Evolutionary conservation across 1,140 invertebrate genomes (phyloP), one percentile per base, ranked within the genome.

Genomic region (Scaptomyza hsui): DNA sequence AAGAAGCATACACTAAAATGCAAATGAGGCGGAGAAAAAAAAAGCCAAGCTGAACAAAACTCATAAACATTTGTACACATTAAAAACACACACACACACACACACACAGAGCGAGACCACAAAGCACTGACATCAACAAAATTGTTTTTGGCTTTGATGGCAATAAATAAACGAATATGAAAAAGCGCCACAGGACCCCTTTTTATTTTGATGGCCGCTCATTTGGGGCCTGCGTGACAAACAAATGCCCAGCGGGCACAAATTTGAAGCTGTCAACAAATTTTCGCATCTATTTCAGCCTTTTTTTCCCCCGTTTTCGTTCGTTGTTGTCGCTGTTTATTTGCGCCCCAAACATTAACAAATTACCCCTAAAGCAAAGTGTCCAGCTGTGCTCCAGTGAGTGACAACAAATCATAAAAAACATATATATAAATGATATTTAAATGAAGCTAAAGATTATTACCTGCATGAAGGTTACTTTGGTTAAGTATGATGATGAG

Each of bases 151-250:
- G 59, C 60, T 60, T 78, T 63, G 51, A 19, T 42, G 62, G 69
- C 81, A 71, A 86, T 86, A 81, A 85, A 81, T 80, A 86, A 72
- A 72, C 81, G 86, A 86, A 86, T 77, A 72, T 49, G 57, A 71
- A 86, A 51, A 71, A 80, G 47, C 81, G 49, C 81, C 69, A 16
- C 81, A 65, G 65, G 81, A 86, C 62, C 59, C 24, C 51, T 53
- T 52, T 69, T 62, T 65, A 53, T 80, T 61, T 55, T 61, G 59
- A 67, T 68, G 26, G 9, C 26, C 59, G 59, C 26, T 55, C 39
- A 44, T 69, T 76, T 78, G 32, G 37, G 44, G 16, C 39, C 49
- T 70, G 59, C 60, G 65, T 65, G 72, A 77, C 70, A 59, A 49
- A 61, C 42, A 64, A 57, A 71, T 57, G 68, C 61, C 68, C 78